Percentiles rank a stretch among this genome's conserved stretches.
These are phyloP conservation scores for Ophion ventricosus DNA, from an alignment of 2,888 invertebrate genomes.

Conservation along the genomic window DNA sequence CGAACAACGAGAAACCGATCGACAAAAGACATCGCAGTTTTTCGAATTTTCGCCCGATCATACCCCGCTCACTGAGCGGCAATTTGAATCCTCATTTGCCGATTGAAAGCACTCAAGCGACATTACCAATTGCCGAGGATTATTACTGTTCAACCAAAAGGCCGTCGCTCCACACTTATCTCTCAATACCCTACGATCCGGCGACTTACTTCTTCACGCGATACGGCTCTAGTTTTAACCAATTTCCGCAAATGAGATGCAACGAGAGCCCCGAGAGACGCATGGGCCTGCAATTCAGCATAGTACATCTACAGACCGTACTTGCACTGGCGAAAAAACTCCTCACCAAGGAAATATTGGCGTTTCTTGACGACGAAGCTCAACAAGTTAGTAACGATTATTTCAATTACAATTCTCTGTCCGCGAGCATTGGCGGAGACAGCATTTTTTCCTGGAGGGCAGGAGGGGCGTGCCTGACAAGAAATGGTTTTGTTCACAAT, in stretches of 20 bases:
- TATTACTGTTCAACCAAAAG: constrained; percentile 75
- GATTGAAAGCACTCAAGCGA: constrained; percentile 72
- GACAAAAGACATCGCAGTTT: constrained; percentile 88
- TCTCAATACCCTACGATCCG: constrained; percentile 90
- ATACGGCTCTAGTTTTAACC: constrained; percentile 96
- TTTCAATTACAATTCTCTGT: neutral
- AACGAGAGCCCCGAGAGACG: constrained; percentile 89
- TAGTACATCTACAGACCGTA: constrained; percentile 92
- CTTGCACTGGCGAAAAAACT: constrained; percentile 92
- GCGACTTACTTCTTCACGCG: constrained; percentile 95
- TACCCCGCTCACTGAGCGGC: constrained; percentile 95
- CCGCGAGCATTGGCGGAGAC: too few relatives aligned
- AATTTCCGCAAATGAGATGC: constrained; percentile 92
- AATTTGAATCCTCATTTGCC: constrained; percentile 89
- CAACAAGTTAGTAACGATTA: constrained; percentile 86
- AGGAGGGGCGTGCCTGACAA: too few relatives aligned
- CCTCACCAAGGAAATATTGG: constrained; percentile 92
- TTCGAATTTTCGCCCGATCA: constrained; percentile 93
- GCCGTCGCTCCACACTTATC: constrained; percentile 85
- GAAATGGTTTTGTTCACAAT: too few relatives aligned
- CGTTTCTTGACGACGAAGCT: constrained; percentile 93
- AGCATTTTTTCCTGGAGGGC: too few relatives aligned
- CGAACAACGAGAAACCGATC: constrained; percentile 76
- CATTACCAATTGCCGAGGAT: constrained; percentile 73
- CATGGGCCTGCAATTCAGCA: constrained; percentile 88